These are phyloP conservation scores for Microtus montanus DNA, from an alignment of 2,113 vertebrate species.

Conservation along the genomic window DNA sequence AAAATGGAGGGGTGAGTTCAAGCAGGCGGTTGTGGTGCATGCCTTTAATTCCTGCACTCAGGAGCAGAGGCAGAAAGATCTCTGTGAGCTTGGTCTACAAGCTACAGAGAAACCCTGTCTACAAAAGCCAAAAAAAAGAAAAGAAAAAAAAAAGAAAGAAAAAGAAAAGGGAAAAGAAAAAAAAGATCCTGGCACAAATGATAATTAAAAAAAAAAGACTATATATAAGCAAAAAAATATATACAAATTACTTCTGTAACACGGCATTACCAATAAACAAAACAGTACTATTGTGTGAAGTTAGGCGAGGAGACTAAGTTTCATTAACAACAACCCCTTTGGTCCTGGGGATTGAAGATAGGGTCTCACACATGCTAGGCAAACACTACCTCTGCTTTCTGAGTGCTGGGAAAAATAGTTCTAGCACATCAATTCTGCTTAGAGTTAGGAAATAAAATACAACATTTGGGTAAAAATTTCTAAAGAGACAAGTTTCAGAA, in stretches of 20 bases:
- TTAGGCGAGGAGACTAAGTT: neutral
- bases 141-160: too few species aligned
- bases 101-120: too few species aligned
- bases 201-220: neutral
- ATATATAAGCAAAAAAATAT: neutral
- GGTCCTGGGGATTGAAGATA: neutral
- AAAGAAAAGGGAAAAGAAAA: too few species aligned
- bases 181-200: neutral
- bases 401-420: neutral
- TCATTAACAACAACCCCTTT: neutral
- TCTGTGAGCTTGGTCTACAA: too few species aligned
- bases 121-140: too few species aligned
- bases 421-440: slow-evolving; percentile 13
- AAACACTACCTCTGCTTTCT: neutral
- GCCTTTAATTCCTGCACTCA: too few species aligned
- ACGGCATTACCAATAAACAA: neutral
- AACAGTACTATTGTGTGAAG: neutral
- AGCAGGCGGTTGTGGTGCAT: neutral
- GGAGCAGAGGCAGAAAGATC: too few species aligned
- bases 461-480: neutral
- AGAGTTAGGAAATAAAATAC: neutral
- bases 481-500: neutral
- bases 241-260: neutral
- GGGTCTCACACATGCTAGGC: neutral
- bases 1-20: neutral